phyloP scores from a whole-genome alignment of 2,113 vertebrate genomes.

The Pseudorasbora parva region DNA sequence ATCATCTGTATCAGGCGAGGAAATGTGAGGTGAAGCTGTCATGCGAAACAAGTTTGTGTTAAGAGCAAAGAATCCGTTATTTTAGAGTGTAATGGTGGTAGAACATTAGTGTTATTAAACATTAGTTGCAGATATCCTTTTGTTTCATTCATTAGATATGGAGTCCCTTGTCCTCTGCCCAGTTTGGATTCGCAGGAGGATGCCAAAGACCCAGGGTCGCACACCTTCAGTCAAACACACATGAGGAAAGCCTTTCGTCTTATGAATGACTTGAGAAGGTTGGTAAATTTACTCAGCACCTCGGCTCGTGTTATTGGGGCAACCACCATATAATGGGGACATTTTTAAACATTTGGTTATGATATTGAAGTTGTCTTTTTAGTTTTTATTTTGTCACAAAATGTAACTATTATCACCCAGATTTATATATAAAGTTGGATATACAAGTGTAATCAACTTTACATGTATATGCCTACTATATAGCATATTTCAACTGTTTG shows the following conservation, averaged over 20 bases:
- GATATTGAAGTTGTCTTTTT: background rate
- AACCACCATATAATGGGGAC: no score
- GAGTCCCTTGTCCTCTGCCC: conserved; percentile 69
- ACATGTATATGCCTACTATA: background rate
- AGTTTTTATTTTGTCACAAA: background rate
- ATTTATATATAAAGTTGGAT: background rate
- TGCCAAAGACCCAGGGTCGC: conserved; percentile 78
- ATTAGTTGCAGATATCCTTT: background rate
- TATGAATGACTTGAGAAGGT: conserved; percentile 96
- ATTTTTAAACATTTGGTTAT: background rate
- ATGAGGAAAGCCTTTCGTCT: conserved; percentile 94
- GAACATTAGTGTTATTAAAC: background rate
- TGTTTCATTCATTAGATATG: conserved; percentile 59
- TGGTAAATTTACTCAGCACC: conserved; percentile 35
- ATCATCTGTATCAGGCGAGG: background rate
- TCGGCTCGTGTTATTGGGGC: background rate
- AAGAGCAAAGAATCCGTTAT: background rate
- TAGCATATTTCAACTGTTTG: background rate
- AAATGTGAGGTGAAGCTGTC: background rate
- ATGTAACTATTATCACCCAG: background rate
- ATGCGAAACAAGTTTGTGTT: background rate
- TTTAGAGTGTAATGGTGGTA: background rate
- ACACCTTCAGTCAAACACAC: conserved; percentile 88
- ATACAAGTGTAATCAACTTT: background rate
- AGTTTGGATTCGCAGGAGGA: conserved; percentile 81